phyloP scores from a whole-genome alignment of 2,888 invertebrate genomes.

The Lochmaea crataegi region DNA sequence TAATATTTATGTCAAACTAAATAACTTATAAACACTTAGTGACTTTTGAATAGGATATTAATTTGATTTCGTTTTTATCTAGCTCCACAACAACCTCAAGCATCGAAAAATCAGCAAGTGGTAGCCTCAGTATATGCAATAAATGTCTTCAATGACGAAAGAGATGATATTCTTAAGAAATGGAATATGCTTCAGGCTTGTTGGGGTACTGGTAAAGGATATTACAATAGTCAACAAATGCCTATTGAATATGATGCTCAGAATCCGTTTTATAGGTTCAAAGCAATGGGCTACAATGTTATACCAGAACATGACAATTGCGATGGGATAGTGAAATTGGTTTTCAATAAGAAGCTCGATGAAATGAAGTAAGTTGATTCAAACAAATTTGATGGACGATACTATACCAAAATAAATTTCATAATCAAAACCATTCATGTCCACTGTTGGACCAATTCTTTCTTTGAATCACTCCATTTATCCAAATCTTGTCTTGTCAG shows the following conservation, averaged over 20 bases:
- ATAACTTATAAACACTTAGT: too few species aligned
- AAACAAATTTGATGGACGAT: too few species aligned
- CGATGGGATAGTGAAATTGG: conserved; percentile 88
- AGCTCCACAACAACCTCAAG: conserved; percentile 51
- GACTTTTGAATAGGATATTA: too few species aligned
- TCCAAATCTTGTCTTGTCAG: too few species aligned
- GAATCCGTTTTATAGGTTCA: conserved; percentile 93
- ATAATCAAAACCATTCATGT: too few species aligned
- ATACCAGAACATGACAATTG: conserved; percentile 89
- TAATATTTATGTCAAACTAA: too few species aligned
- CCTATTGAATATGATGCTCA: conserved; percentile 87
- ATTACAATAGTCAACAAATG: conserved; percentile 80
- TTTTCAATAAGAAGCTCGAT: conserved; percentile 84
- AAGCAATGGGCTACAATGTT: conserved; percentile 92
- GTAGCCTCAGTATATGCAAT: conserved; percentile 66
- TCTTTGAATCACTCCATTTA: too few species aligned
- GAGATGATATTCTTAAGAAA: conserved; percentile 91
- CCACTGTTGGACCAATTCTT: too few species aligned
- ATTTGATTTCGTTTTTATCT: not conserved
- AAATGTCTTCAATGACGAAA: conserved; percentile 92
- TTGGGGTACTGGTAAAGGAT: conserved; percentile 88
- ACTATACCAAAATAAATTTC: too few species aligned
- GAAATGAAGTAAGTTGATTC: conserved; percentile 74
- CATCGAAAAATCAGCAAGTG: conserved; percentile 61
- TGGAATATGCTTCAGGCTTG: conserved; percentile 95